Base-by-base conservation (phyloP, 2,113 vertebrate genomes). In the Rhinopithecus roxellana region DNA sequence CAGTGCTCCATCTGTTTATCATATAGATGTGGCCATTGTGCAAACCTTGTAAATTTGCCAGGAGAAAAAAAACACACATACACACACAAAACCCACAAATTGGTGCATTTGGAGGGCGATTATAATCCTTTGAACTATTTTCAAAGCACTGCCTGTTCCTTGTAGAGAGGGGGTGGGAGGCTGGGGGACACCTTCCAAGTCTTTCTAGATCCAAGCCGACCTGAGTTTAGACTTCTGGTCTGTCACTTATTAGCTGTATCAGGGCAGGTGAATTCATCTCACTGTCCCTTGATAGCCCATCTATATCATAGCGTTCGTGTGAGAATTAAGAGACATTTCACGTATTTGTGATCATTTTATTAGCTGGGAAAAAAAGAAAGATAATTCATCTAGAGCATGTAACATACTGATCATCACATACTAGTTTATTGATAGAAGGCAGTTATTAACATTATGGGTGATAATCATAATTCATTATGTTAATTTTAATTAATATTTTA, bases 1-100 rank as follows among this genome's bases (percentile, higher is more conserved):
- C 55, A n/a, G 22, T 0, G 25, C 16, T 64, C 78, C 82, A 88
- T 92, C 72, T 95, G 67, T 92, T 96, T 48, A 83, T 92, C 80
- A 94, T 92, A 82, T 38, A 93, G 45, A 92, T 57, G 72, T 97
- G 90, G 93, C 72, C 38, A 74, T 86, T 95, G 80, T 72, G 59
- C 75, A 95, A 82, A 82, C 78, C 52, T 45, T 90, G 45, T 86
- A 93, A 94, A 92, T 90, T 90, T 32, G 1, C 75, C 84, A 96
- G 38, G 14, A 88, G 50, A 81, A 43, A 35, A 22, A 70, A 52
- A 35, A 50, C 70, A 12, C 48, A 48, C 48, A 48, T 11, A 48
- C 48, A 48, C 11, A 48, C 48, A 48, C 48, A 48, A 59, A 70
- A 50, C n/a, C 12, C 45, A 88, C n/a, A 79, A 82, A 23, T 17